Conservation (phyloP, 2,888 invertebrate genomes). For the Pinctada fucata region DNA sequence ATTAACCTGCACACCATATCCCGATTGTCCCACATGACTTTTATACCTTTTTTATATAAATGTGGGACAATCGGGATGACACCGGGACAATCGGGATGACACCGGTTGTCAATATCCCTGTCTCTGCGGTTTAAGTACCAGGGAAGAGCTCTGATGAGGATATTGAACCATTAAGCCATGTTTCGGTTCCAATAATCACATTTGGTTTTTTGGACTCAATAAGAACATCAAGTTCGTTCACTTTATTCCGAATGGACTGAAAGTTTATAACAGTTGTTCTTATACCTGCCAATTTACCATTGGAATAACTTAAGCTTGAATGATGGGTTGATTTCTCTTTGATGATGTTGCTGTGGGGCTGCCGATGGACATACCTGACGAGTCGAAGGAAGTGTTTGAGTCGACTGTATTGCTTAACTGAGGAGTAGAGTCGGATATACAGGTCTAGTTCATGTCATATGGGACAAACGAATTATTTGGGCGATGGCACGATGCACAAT, state of each 20-base stretch:
- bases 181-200: constrained; percentile 9
- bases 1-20: too few species aligned
- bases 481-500: constrained; percentile 10
- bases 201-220: not conserved
- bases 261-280: not conserved
- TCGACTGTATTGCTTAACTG: constrained; percentile 3
- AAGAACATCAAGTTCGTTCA: constrained; percentile 7
- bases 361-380: not conserved
- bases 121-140: not conserved
- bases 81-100: too few species aligned
- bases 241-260: constrained; percentile 7
- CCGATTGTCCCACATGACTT: too few species aligned
- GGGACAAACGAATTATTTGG: not conserved
- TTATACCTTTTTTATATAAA: too few species aligned
- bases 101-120: too few species aligned
- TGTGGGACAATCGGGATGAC: too few species aligned
- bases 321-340: not conserved
- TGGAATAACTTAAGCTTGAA: not conserved
- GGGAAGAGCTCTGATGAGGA: constrained; percentile 6
- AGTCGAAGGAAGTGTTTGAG: not conserved
- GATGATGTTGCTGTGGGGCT: not conserved
- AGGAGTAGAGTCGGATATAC: not conserved
- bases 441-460: not conserved
- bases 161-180: constrained; percentile 11
- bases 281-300: not conserved